Base-by-base conservation (phyloP, 2,888 invertebrate genomes). In the Ophion slaviceki region DNA sequence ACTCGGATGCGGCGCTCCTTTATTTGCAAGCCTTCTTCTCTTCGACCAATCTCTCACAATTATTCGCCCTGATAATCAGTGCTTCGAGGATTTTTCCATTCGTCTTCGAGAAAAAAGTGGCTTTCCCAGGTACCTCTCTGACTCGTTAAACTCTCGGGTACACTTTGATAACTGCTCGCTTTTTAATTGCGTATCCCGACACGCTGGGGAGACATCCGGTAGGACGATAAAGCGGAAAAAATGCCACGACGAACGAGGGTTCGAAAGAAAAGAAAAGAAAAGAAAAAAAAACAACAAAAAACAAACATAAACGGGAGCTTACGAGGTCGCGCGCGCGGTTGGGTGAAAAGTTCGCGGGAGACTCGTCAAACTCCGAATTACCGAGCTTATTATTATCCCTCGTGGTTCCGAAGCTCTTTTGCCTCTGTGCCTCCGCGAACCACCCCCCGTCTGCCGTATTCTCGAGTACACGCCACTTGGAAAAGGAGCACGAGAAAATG, bases 321-420 rank as follows among this genome's bases (percentile, higher is more conserved):
- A 64, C 71, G 85, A 77, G 86, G 77, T 83, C 81, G 86, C 57
- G 47, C 47, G 86, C 57, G 47, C 47, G 86, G 84, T 84, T 81
- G 75, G 74, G 47, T 40, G 67, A 61, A 77, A 77, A 76, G 76
- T 76, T 76, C 64, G 64, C 47, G 1, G 76, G 76, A 76, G 66
- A 66, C 76, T 92, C 93, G 92, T 93, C 93, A 93, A 93, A 92
- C 91, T 91, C 90, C 90, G 90, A 93, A 93, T 93, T 93, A 93
- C 92, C 92, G 90, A 90, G 87, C 92, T 93, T 93, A 92, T 93
- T 93, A 92, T 93, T 92, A 93, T 91, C 92, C 82, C 89, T 87
- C 90, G 91, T 87, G 91, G 90, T 90, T 90, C 89, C 88, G 88
- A 47, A 11, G 47, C 88, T 87, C 87, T 89, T 88, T 90, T 90